Evolutionary conservation across 1,140 invertebrate species (phyloP).

Genomic region (Zaprionus vittiger): DNA sequence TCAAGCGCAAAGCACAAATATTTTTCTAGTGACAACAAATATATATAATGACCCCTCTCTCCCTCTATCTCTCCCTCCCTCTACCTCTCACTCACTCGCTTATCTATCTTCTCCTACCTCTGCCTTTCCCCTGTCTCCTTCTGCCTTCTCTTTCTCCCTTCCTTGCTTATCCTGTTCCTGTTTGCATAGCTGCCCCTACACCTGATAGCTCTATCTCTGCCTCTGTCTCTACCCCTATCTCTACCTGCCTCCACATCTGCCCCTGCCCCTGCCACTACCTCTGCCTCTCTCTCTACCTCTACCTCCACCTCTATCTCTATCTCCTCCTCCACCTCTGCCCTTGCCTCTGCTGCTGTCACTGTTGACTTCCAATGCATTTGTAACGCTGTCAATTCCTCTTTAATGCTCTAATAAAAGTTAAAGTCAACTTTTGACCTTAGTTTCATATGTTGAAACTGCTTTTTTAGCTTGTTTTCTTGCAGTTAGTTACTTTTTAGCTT

Average conservation of each 20-base stretch:
- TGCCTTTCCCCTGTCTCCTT: neutral
- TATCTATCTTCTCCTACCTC: conserved; percentile 5
- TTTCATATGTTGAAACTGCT: neutral
- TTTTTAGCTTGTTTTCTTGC: neutral
- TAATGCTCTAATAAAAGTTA: conserved; percentile 33
- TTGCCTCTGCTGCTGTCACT: neutral
- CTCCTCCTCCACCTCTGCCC: neutral
- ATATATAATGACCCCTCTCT: conserved; percentile 55
- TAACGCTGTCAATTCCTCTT: conserved; percentile 26
- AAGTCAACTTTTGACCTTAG: conserved; percentile 8
- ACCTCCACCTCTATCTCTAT: neutral
- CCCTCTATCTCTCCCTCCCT: neutral
- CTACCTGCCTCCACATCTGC: neutral
- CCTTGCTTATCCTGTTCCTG: conserved; percentile 6
- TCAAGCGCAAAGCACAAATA: conserved; percentile 79
- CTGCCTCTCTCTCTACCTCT: neutral
- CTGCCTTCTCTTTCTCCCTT: neutral
- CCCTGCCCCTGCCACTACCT: neutral
- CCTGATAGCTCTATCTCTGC: neutral
- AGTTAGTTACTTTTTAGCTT: neutral
- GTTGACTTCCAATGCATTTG: conserved; percentile 32
- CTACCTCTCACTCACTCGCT: neutral
- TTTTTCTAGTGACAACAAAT: conserved; percentile 79
- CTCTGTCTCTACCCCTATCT: neutral
- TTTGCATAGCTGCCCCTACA: neutral